phyloP scores from a whole-genome alignment of 2,888 invertebrate species.

The Mycalesis mineus region DNA sequence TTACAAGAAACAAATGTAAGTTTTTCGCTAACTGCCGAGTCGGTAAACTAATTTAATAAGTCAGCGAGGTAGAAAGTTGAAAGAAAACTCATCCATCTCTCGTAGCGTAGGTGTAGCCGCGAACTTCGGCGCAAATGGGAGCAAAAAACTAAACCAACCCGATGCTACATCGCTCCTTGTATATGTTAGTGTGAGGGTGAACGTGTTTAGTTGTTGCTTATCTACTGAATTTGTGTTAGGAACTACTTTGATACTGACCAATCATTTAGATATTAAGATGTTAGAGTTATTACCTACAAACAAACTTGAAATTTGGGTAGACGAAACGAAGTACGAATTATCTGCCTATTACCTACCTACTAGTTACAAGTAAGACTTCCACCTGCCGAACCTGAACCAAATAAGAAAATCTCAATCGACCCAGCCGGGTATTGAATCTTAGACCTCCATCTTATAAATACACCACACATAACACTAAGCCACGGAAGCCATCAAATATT shows the following conservation, averaged over 20 bases:
- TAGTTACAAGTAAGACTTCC: too few relatives aligned
- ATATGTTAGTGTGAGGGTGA: neutral
- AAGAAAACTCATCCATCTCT: conserved; percentile 30
- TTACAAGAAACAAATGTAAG: neutral
- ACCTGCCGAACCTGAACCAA: too few relatives aligned
- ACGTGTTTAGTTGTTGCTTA: conserved; percentile 1
- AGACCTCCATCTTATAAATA: too few relatives aligned
- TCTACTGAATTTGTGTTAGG: neutral
- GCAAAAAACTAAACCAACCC: conserved; percentile 8
- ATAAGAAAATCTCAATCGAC: too few relatives aligned
- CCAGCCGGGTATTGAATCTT: too few relatives aligned
- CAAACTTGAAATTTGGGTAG: too few relatives aligned
- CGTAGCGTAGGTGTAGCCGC: conserved; percentile 14
- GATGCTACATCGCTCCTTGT: neutral
- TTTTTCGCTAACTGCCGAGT: conserved; percentile 8
- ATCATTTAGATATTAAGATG: too few relatives aligned
- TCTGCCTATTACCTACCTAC: too few relatives aligned
- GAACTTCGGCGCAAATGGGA: conserved; percentile 8
- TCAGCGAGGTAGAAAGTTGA: conserved; percentile 24
- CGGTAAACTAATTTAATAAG: conserved; percentile 25
- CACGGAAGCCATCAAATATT: too few relatives aligned
- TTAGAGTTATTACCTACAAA: too few relatives aligned
- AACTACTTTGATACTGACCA: neutral
- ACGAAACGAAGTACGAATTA: too few relatives aligned
- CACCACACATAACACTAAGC: too few relatives aligned